These are phyloP conservation scores for Scopus umbretta DNA, from an alignment of 2,113 vertebrate species.

Conservation along the genomic window DNA sequence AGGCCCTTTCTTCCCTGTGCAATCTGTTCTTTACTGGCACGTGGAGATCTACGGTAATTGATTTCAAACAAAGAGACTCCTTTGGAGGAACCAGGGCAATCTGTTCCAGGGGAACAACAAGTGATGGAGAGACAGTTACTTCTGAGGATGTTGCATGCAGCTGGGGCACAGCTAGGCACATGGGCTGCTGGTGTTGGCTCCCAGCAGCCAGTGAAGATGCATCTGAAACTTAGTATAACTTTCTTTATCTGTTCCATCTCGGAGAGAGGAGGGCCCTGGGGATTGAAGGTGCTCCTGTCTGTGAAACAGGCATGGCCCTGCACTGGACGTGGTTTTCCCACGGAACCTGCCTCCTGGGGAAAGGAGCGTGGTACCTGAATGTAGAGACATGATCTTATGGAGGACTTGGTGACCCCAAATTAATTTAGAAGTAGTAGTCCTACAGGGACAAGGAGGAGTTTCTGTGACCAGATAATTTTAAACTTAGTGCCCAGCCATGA, in stretches of 20 bases:
- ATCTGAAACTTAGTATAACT: neutral
- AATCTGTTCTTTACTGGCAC: neutral
- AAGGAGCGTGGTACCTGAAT: neutral
- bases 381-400: neutral
- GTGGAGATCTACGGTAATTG: neutral
- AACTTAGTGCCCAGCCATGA: neutral
- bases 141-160: neutral
- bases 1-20: neutral
- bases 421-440: neutral
- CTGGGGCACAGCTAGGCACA: neutral
- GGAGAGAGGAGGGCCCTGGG: neutral
- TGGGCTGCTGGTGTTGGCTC: neutral
- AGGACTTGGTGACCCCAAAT: neutral
- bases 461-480: neutral
- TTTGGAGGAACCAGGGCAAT: neutral
- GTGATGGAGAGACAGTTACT: neutral
- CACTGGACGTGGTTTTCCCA: neutral
- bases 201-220: neutral
- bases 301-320: neutral
- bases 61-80: neutral
- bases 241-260: neutral
- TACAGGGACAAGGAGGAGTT: neutral
- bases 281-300: neutral
- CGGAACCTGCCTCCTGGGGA: neutral
- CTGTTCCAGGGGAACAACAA: neutral